Evolutionary conservation across 2,113 vertebrate species (phyloP).

Genomic region (Clupea harengus): DNA sequence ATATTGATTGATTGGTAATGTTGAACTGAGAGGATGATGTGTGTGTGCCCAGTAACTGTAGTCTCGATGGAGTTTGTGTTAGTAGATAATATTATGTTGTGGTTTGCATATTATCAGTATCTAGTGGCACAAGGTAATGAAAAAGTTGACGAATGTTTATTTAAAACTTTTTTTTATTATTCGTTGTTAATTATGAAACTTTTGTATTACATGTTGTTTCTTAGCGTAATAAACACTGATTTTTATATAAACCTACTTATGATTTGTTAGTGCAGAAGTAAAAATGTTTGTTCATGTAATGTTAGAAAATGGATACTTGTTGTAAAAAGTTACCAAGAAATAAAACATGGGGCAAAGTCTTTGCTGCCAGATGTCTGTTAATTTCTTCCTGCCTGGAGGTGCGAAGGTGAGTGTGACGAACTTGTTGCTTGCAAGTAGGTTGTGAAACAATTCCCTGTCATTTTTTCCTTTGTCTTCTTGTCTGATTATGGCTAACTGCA

Average conservation of each 20-base stretch:
- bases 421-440: background rate
- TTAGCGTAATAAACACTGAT: background rate
- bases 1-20: background rate
- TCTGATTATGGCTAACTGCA: background rate
- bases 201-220: slow-evolving; percentile 4
- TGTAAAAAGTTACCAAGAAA: background rate
- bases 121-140: background rate
- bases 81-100: background rate
- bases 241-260: background rate
- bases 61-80: background rate
- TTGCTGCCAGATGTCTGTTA: background rate
- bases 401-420: too few relatives aligned
- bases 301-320: background rate
- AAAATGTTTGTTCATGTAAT: background rate
- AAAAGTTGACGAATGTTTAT: background rate
- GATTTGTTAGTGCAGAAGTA: background rate
- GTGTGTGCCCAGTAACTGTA: background rate
- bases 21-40: background rate
- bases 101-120: background rate
- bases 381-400: background rate
- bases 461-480: background rate
- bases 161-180: background rate
- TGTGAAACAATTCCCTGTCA: too few relatives aligned
- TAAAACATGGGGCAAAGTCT: background rate
- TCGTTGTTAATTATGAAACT: background rate